Evolutionary conservation across 2,888 invertebrate species (phyloP), one percentile per base, ranked within the genome.

Genomic region (Acronicta leporina): DNA sequence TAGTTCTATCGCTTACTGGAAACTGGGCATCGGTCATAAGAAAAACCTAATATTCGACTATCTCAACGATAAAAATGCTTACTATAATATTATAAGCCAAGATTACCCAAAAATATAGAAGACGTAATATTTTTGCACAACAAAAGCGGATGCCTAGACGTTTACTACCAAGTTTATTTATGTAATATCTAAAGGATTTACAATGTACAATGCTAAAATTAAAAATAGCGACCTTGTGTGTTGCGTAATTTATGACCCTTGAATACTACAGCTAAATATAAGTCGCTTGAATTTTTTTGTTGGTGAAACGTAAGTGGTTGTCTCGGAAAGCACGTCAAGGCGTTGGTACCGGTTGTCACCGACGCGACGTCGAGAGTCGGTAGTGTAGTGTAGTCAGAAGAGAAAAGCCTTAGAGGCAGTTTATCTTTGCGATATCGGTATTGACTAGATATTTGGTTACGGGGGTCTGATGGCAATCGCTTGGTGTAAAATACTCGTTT

Each of bases 221-320:
- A 56, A 33, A 55, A 56, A 55, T 10, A 20, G 11, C 16, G 63
- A 48, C 67, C 63, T 68, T 63, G 60, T 44, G 25, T 44, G 53
- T 59, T 59, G 40, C 44, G 46, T 45, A 14, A 56, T 66, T 66
- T 54, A 65, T 46, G 27, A 33, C 50, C 47, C 50, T 54, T 50
- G 43, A 48, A 54, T 43, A 20, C 15, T 9, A 38, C 35, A 27
- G 38, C 42, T 61, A 61, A 47, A 61, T 57, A 35, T 65, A 65
- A 56, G 0, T 51, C 27, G 51, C n/a, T 13, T 35, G 35, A 11
- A 33, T 1, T 9, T 11, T 33, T 33, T 33, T 35, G 8, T 30
- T 30, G 8, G 7, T 7, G 30, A 2, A 9, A 2, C 30, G 20
- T 20, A 4, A 20, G 20, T 4, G 20, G 20, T 20, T 20, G 20